These are phyloP conservation scores for Microtus montanus DNA, from an alignment of 2,113 vertebrate genomes.

Conservation along the genomic window DNA sequence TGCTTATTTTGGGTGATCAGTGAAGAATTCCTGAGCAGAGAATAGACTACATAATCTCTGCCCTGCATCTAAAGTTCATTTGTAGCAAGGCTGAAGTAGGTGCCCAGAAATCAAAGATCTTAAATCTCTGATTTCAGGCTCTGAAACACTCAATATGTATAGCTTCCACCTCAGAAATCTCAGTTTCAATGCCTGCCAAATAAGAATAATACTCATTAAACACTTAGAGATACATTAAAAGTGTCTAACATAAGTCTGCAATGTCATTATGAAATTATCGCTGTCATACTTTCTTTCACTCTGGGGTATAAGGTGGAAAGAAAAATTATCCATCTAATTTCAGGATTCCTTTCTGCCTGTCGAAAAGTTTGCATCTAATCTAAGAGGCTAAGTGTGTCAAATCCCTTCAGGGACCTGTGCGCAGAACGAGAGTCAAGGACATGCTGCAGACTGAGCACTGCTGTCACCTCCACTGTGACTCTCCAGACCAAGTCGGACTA, in stretches of 20 bases:
- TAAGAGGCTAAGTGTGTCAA: background rate
- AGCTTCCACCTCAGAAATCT: background rate
- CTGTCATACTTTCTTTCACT: conserved; percentile 53
- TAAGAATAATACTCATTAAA: conserved; percentile 44
- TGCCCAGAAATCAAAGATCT: background rate
- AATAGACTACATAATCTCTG: background rate
- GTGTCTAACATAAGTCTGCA: background rate
- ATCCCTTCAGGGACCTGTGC: background rate
- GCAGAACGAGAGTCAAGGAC: background rate
- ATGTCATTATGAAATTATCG: conserved; percentile 34
- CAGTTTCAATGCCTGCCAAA: conserved; percentile 37
- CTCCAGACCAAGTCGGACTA: background rate
- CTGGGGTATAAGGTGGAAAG: conserved; percentile 2
- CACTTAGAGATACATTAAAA: conserved; percentile 14
- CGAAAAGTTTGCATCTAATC: conserved; percentile 1
- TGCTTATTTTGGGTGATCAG: conserved; percentile 33
- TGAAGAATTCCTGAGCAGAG: conserved; percentile 24
- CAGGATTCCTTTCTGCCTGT: background rate
- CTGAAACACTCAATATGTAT: background rate
- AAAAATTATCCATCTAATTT: conserved; percentile 35
- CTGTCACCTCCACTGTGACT: background rate
- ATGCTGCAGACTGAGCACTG: background rate
- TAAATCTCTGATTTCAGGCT: conserved; percentile 34
- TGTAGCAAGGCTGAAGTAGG: background rate
- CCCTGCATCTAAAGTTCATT: background rate